Percentiles rank a stretch among this genome's conserved stretches.
Conservation (phyloP, 2,888 invertebrate species). For the Drosophila quasianomalipes region DNA sequence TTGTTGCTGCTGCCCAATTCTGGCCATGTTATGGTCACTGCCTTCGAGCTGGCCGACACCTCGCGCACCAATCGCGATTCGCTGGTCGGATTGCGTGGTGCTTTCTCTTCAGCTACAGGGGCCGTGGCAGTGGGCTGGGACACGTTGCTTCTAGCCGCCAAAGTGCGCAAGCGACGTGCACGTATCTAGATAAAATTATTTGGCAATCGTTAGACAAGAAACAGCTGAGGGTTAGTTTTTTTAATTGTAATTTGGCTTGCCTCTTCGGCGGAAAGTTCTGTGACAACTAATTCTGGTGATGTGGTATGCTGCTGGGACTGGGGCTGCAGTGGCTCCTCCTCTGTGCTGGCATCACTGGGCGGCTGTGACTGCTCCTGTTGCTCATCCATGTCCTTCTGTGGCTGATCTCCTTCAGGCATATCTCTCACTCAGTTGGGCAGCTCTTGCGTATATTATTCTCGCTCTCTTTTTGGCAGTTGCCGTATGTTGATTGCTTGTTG, state of each 20-base stretch:
- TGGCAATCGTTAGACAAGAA: constrained; percentile 12
- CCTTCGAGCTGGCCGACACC: constrained; percentile 38
- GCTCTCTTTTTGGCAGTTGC: constrained; percentile 19
- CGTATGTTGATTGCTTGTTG: constrained; percentile 54
- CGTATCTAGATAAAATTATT: constrained; percentile 85
- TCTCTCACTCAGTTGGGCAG: constrained; percentile 37
- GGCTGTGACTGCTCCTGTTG: constrained; percentile 51
- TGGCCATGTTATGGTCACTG: constrained; percentile 39
- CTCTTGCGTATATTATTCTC: constrained; percentile 28
- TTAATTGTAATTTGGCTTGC: constrained; percentile 86
- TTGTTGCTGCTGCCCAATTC: constrained; percentile 28
- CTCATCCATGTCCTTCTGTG: constrained; percentile 68
- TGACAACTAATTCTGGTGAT: constrained; percentile 74
- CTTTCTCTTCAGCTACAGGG: constrained; percentile 46
- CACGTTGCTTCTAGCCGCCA: constrained; percentile 72
- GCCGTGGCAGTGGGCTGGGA: constrained; percentile 18
- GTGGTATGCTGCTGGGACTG: constrained; percentile 11
- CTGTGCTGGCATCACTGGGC: constrained; percentile 20
- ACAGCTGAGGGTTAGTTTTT: not conserved
- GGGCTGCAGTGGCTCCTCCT: constrained; percentile 32
- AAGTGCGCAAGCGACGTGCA: constrained; percentile 82
- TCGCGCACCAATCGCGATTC: constrained; percentile 83
- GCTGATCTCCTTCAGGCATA: constrained; percentile 74
- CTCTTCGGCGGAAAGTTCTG: constrained; percentile 95
- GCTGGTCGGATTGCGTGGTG: constrained; percentile 71